phyloP scores from a whole-genome alignment of 2,888 invertebrate species.

The Cephus rjabovi region DNA sequence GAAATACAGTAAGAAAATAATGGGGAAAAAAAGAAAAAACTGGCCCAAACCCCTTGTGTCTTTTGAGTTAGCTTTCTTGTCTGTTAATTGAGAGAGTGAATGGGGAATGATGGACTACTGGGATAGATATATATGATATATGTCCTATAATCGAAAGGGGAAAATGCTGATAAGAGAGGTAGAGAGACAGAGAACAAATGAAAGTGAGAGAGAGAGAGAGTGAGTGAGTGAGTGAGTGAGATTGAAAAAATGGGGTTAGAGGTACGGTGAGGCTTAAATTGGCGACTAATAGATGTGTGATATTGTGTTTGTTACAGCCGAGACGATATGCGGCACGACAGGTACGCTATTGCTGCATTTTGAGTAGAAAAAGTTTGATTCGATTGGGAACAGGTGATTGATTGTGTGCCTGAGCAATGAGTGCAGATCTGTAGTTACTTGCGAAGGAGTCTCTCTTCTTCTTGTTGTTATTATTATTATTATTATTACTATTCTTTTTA shows the following conservation, averaged over 20 bases:
- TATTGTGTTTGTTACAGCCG: constrained; percentile 65
- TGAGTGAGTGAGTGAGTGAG: not conserved
- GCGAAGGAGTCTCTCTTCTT: constrained; percentile 42
- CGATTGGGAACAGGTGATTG: constrained; percentile 61
- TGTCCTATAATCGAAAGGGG: not conserved
- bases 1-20: not conserved
- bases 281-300: constrained; percentile 54
- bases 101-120: not conserved
- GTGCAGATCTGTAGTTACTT: constrained; percentile 64
- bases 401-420: constrained; percentile 67
- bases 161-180: not conserved
- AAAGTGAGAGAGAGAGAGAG: not conserved
- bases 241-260: not conserved
- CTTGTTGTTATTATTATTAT: not conserved
- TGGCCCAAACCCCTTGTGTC: not conserved
- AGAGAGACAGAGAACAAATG: not conserved
- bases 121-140: not conserved
- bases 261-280: not conserved
- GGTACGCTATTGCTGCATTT: constrained; percentile 65
- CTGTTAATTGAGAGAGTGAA: constrained; percentile 16
- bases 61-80: not conserved
- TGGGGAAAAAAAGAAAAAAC: not conserved
- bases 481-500: constrained; percentile 17
- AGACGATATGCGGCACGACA: constrained; percentile 67
- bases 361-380: constrained; percentile 59